Conservation (phyloP, 1,140 invertebrate genomes). For the Drosophila santomea region DNA sequence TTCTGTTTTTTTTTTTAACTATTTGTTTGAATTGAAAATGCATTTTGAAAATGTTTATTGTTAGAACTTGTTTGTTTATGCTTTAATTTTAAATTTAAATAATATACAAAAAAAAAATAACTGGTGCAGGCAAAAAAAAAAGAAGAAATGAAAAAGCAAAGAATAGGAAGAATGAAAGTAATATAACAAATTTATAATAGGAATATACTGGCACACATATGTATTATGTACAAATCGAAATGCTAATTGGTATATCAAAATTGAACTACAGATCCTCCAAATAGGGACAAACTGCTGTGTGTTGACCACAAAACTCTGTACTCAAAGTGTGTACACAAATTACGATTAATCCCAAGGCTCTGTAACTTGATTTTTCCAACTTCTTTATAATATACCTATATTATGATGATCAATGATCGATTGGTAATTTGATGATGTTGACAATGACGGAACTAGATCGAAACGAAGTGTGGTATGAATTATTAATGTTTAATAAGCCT, state of each 20-base stretch:
- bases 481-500: conserved; percentile 70
- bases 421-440: conserved; percentile 14
- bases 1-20: conserved; percentile 6
- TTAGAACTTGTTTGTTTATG: conserved; percentile 50
- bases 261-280: conserved; percentile 10
- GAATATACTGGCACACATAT: conserved; percentile 33
- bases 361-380: conserved; percentile 24
- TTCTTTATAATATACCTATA: conserved; percentile 21
- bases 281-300: conserved; percentile 16
- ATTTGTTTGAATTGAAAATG: conserved; percentile 29
- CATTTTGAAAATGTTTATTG: conserved; percentile 50
- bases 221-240: conserved; percentile 45
- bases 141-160: conserved; percentile 12
- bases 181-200: conserved; percentile 23
- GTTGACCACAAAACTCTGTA: conserved; percentile 12
- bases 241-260: conserved; percentile 37
- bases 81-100: conserved; percentile 43
- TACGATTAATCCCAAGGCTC: conserved; percentile 13
- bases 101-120: conserved; percentile 35
- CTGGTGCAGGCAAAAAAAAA: conserved; percentile 73
- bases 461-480: conserved; percentile 36
- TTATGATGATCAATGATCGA: conserved; percentile 10
- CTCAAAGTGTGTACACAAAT: conserved; percentile 27
- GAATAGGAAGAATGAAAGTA: conserved; percentile 25
- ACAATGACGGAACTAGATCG: conserved; percentile 18